phyloP scores from a whole-genome alignment of 2,888 invertebrate species.

The Sceliomorpha sp. region DNA sequence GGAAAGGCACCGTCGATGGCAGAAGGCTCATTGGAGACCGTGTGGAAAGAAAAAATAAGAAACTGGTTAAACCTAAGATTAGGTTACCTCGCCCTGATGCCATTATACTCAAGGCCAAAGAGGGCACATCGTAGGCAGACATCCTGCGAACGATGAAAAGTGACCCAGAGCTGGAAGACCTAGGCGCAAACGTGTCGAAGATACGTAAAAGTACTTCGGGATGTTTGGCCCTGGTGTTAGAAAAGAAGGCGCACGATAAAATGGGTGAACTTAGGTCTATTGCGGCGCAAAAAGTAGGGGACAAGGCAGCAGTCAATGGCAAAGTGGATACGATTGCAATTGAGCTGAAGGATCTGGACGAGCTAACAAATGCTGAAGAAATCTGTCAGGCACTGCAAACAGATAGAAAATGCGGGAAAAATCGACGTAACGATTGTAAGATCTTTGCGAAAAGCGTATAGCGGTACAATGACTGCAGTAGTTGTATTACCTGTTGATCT shows the following conservation, averaged over 20 bases:
- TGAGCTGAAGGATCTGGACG: constrained; percentile 11
- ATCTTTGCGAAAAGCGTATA: constrained; percentile 13
- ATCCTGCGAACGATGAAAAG: constrained; percentile 1
- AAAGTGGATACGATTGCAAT: constrained; percentile 1
- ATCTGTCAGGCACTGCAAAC: background rate
- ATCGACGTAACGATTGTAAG: background rate
- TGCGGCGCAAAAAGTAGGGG: background rate
- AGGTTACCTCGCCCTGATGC: background rate
- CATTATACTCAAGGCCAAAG: background rate
- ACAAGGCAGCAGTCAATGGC: background rate
- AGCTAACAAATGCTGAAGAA: constrained; percentile 2
- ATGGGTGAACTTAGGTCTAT: background rate
- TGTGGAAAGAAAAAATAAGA: too few relatives aligned
- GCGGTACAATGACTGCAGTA: constrained; percentile 10
- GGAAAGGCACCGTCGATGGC: too few relatives aligned
- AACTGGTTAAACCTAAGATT: too few relatives aligned
- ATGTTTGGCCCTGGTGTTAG: background rate
- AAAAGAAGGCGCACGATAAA: background rate
- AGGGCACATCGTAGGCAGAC: constrained; percentile 1
- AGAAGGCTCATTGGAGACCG: too few relatives aligned
- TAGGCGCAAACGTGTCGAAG: background rate
- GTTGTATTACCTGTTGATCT: constrained; percentile 1
- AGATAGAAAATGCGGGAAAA: background rate
- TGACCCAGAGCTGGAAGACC: constrained; percentile 1
- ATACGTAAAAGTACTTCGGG: constrained; percentile 1